These are phyloP conservation scores for Myotis yumanensis DNA, from an alignment of 2,113 vertebrate species.

Conservation along the genomic window DNA sequence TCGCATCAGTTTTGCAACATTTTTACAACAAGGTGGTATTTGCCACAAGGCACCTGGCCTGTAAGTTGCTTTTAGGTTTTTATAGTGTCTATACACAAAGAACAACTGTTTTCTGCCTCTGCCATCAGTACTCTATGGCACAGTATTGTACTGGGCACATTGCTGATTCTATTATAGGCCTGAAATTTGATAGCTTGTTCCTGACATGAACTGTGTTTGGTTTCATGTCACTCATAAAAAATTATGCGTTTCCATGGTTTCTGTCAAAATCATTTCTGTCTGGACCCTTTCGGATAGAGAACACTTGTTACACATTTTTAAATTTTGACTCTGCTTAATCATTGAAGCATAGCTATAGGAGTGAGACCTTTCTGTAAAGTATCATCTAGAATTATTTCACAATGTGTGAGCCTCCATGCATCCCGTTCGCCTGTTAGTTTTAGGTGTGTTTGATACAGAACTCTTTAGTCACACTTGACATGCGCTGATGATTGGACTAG, in stretches of 20 bases:
- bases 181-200: neutral
- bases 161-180: neutral
- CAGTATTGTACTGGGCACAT: neutral
- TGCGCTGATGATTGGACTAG: neutral
- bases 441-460: neutral
- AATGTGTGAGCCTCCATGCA: neutral
- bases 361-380: neutral
- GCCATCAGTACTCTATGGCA: neutral
- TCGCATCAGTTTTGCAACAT: neutral
- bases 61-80: neutral
- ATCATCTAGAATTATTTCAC: neutral
- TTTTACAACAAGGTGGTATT: neutral
- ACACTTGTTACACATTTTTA: neutral
- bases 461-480: neutral
- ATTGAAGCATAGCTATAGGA: neutral
- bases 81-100: neutral
- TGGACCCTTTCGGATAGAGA: neutral
- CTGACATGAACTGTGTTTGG: neutral
- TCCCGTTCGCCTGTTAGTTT: neutral
- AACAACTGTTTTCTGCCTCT: neutral
- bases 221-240: constrained; percentile 27
- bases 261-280: constrained; percentile 11
- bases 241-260: neutral
- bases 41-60: neutral
- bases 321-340: neutral